Evolutionary conservation across 1,140 invertebrate species (phyloP).

Genomic region (Scaptomyza montana): DNA sequence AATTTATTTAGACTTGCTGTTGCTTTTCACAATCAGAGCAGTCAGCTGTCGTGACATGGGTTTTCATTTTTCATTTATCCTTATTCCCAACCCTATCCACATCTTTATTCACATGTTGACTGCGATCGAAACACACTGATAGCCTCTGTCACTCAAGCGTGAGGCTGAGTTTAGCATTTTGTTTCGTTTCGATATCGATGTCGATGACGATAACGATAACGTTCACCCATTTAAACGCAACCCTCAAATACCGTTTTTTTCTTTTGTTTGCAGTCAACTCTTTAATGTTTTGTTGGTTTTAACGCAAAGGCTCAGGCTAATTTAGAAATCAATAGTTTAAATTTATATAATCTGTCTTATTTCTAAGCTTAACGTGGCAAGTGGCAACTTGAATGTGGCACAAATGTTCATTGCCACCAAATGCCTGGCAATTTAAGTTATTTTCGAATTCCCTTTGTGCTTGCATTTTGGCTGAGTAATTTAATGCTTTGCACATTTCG

Average conservation of each 20-base stretch:
- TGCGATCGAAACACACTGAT: constrained; percentile 76
- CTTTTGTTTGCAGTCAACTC: neutral
- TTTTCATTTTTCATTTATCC: constrained; percentile 8
- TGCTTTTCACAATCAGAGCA: constrained; percentile 47
- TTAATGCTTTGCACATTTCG: constrained; percentile 21
- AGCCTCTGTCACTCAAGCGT: constrained; percentile 72
- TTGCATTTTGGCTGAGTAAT: constrained; percentile 16
- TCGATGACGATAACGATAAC: constrained; percentile 13
- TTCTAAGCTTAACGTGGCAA: too few relatives aligned
- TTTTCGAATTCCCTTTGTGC: constrained; percentile 22
- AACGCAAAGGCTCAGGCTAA: neutral
- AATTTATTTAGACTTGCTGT: constrained; percentile 71
- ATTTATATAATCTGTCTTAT: too few relatives aligned
- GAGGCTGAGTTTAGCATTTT: constrained; percentile 6
- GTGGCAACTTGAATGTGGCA: too few relatives aligned
- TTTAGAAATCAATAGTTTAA: neutral
- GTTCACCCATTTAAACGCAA: constrained; percentile 24
- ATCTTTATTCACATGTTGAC: constrained; percentile 8
- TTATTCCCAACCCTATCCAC: constrained; percentile 6
- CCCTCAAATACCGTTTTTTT: constrained; percentile 3
- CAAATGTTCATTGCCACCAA: neutral
- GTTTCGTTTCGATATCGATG: constrained; percentile 21
- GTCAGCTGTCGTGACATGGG: constrained; percentile 69
- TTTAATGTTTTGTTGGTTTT: neutral
- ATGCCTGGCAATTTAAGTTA: too few relatives aligned